Conservation (phyloP, 2,797 vertebrate species). For the Protosalanx chinensis region DNA sequence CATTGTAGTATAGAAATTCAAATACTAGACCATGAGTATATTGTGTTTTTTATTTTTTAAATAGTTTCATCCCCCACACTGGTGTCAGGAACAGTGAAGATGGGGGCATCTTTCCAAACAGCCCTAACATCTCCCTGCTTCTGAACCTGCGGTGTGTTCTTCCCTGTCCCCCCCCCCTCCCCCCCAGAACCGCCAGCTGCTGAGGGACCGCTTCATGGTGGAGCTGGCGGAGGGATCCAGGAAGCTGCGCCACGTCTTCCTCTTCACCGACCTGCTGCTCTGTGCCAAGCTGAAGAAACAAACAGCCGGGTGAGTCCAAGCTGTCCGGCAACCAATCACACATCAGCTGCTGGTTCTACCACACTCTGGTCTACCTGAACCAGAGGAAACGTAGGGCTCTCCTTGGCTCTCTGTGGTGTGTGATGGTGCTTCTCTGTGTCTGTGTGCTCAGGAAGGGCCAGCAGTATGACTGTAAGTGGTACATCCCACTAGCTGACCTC, state of each 20-base stretch:
- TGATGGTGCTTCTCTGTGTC: not conserved
- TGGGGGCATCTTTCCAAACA: no score
- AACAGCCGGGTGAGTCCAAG: slow-evolving; percentile 82
- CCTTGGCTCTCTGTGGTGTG: not conserved
- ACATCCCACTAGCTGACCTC: slow-evolving; percentile 88
- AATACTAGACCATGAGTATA: not conserved
- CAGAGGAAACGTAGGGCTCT: not conserved
- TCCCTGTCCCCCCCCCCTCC: slow-evolving; percentile 14
- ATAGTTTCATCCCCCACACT: no score
- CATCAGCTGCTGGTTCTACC: not conserved
- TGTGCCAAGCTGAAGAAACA: slow-evolving; percentile 96
- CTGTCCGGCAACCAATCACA: not conserved
- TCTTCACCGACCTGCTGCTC: slow-evolving; percentile 90
- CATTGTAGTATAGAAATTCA: not conserved
- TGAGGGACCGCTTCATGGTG: slow-evolving; percentile 96
- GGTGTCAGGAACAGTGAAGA: no score
- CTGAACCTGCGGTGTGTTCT: not conserved
- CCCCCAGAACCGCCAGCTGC: slow-evolving; percentile 86
- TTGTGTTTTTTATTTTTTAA: not conserved
- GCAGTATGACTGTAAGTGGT: slow-evolving; percentile 97
- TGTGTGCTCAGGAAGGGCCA: slow-evolving; percentile 80
- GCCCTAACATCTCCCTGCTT: no score
- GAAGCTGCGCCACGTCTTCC: slow-evolving; percentile 92
- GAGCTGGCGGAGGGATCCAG: slow-evolving; percentile 91
- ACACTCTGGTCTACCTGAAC: no score